Conservation (phyloP, 2,797 vertebrate species). For the Typhlichthys eigenmanni region DNA sequence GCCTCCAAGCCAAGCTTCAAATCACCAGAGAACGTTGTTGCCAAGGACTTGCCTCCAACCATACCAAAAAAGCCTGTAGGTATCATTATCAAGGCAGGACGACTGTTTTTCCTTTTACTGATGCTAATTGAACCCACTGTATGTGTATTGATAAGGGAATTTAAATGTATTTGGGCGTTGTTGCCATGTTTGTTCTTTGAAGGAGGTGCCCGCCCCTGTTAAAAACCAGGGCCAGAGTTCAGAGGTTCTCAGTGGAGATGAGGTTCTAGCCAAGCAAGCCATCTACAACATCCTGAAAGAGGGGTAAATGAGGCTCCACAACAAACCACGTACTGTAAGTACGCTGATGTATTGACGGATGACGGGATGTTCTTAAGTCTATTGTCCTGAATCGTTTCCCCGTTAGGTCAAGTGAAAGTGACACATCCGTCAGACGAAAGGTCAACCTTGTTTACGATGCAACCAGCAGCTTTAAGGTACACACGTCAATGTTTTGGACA, state of each 20-base stretch:
- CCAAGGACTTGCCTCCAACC: conserved; percentile 60
- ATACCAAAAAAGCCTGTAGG: conserved; percentile 75
- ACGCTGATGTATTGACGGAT: not conserved
- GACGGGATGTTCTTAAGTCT: not conserved
- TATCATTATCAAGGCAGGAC: conserved; percentile 3
- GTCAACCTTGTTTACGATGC: conserved; percentile 74
- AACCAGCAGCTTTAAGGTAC: conserved; percentile 76
- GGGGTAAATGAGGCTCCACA: conserved; percentile 70
- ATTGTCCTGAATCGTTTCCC: not conserved
- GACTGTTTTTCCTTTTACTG: not conserved
- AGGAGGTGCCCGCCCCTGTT: conserved; percentile 83
- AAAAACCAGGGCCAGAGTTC: conserved; percentile 75
- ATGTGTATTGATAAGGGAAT: no score
- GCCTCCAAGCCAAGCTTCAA: conserved; percentile 54
- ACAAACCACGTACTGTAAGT: not conserved
- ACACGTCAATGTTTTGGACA: not conserved
- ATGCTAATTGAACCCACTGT: not conserved
- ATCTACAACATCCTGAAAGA: conserved; percentile 82
- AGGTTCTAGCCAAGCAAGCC: conserved; percentile 73
- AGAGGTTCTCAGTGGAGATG: conserved; percentile 58
- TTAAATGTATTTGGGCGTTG: not conserved
- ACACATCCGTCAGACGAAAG: conserved; percentile 74
- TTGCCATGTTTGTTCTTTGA: conserved; percentile 43
- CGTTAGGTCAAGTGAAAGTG: conserved; percentile 77
- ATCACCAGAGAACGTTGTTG: conserved; percentile 59